Evolutionary conservation across 2,113 vertebrate genomes (phyloP), one percentile per base, ranked within the genome.

Genomic region (Sphaerodactylus townsendi): DNA sequence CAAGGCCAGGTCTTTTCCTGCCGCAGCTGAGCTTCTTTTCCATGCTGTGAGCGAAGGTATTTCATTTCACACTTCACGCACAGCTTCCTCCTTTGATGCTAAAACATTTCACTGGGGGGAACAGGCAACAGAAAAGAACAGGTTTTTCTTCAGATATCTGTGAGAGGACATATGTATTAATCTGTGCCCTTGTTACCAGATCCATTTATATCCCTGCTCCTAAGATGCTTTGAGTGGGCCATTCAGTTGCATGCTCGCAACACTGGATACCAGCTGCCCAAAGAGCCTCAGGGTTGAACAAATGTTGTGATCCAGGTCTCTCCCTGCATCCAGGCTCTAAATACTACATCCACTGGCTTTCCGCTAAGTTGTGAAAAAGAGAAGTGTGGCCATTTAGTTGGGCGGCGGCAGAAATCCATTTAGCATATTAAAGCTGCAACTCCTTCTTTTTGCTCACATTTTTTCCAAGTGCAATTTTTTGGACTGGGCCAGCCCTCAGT

Each of bases 51-150:
- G 37, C 3, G 35, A 62, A 62, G 73, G 21, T n/a, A 50, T 56
- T 56, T 50, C 82, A 83, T 69, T 83, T 83, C 64, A 77, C 35
- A 83, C 46, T 77, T 83, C 73, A 68, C 37, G 28, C 35, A 69
- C 64, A 82, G 30, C 46, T 83, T 65, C 62, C 62, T n/a, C 46
- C 82, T 77, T 77, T 83, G 46, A 53, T 66, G 50, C 19, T 41
- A 23, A 48, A 44, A 37, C 39, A 44, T 25, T 4, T 46, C 46
- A 76, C 74, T 68, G 35, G 50, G 41, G 19, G 17, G 41, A 4
- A 41, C 41, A 72, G 28, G 70, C 19, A 75, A 76, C 46, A 19
- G 21, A 76, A 76, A 46, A 7, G 28, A 73, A 65, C 59, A 35
- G 2, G 21, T 65, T 83, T 83, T 44, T 21, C 33, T 68, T 53